phyloP scores from a whole-genome alignment of 2,113 vertebrate species.

The Agapornis roseicollis region DNA sequence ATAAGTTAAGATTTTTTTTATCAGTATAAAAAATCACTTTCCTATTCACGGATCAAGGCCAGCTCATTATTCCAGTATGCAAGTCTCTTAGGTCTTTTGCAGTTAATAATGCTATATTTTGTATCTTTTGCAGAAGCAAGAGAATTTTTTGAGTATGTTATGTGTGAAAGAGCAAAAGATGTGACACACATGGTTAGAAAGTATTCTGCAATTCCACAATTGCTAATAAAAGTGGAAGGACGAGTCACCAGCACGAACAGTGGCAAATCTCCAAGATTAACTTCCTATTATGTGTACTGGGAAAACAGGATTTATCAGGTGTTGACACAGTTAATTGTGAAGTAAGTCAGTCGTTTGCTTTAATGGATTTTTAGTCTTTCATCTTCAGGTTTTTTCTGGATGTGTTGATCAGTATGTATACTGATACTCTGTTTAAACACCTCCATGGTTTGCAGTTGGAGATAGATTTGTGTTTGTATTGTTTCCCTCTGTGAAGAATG shows the following conservation, averaged over 20 bases:
- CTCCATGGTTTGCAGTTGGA: background rate
- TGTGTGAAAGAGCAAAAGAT: slow-evolving; percentile 78
- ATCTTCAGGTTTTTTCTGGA: background rate
- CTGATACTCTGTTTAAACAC: background rate
- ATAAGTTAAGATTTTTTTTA: background rate
- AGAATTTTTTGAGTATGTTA: slow-evolving; percentile 86
- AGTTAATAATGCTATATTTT: background rate
- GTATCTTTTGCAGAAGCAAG: slow-evolving; percentile 77
- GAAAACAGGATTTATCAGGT: slow-evolving; percentile 82
- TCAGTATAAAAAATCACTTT: background rate
- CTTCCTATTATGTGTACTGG: slow-evolving; percentile 86
- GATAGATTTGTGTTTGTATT: background rate
- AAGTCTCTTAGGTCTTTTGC: background rate
- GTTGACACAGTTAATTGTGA: slow-evolving; percentile 84
- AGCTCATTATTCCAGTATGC: background rate
- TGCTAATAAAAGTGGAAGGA: slow-evolving; percentile 87
- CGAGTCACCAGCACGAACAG: slow-evolving; percentile 81
- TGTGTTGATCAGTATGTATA: background rate
- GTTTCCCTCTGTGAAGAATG: background rate
- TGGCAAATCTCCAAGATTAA: slow-evolving; percentile 81
- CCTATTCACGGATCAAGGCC: background rate
- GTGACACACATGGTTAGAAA: slow-evolving; percentile 76
- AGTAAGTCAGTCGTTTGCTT: slow-evolving; percentile 70
- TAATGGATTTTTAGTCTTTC: background rate
- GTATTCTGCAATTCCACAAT: slow-evolving; percentile 81